Evolutionary conservation across 2,888 invertebrate species (phyloP), one percentile per base, ranked within the genome.

Genomic region (Lasioglossum lativentre): DNA sequence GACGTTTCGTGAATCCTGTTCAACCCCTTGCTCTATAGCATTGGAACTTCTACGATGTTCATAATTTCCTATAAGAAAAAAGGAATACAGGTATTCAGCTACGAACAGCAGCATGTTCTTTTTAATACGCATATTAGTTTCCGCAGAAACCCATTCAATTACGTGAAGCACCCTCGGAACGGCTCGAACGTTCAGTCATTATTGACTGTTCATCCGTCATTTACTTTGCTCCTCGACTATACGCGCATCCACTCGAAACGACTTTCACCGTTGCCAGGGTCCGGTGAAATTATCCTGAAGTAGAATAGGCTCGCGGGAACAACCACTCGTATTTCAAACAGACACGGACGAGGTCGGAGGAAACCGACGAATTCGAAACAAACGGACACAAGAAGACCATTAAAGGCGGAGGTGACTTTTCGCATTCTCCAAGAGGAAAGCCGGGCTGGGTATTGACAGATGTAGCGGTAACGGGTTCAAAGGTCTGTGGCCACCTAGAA

Each of bases 321-420:
- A 77, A 75, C 82, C 70, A 47, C 71, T 63, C 40, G 70, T 78
- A 72, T 71, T 78, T 74, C 47, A 75, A 75, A 85, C 68, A 75
- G 78, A 72, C 82, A n/a, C 72, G 85, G 75, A 78, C 52, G 75
- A 63, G 38, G 80, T 34, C 75, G 52, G 14, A n/a, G 63, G 72
- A 40, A 79, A 76, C 74, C 83, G 75, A 78, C 75, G 75, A 85
- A 85, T 42, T 78, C 71, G 85, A 78, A 78, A 83, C 75, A 78
- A 56, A 45, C 66, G 75, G 78, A 85, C 85, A 83, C 75, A 78
- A 66, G 85, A 85, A 85, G 19, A 78, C 85, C 83, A 83, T 85
- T 85, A 83, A 85, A 83, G 78, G n/a, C 70, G 3, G 52, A 34
- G 52, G 23, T n/a, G 38, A 78, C 75, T 75, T 83, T 83, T 78